Evolutionary conservation across 2,888 invertebrate genomes (phyloP), one percentile per base, ranked within the genome.

Genomic region (Apodemia hepburni): DNA sequence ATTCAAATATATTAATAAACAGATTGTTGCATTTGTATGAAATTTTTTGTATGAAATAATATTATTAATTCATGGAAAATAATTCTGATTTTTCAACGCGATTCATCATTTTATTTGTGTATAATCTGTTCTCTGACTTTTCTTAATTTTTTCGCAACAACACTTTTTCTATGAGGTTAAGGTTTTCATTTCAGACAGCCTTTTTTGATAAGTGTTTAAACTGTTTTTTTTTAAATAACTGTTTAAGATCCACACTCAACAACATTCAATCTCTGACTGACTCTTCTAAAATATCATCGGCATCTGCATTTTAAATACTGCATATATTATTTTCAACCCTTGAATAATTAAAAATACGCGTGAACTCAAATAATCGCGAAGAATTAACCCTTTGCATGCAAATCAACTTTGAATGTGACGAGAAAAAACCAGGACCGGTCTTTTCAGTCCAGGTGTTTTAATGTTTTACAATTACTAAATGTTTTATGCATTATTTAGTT

Each of bases 331-430:
- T 69, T 66, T 70, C 74, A 76, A 88, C 90, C 91, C 91, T 85
- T 88, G 88, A 85, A 91, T 88, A 91, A 91, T 91, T 91, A 91
- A 88, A 90, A 88, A 87, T 87, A 88, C 86, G 86, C 89, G 89
- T 84, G 87, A 84, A 85, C 80, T 77, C 82, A 86, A 87, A 90
- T 87, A 87, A 84, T 87, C 85, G 83, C 79, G 79, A 87, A 84
- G 87, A 85, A 78, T 89, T 88, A 89, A 89, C 90, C 91, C 91
- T 86, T 84, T 79, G 79, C 75, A 90, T 91, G 90, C 88, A 87
- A 89, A 91, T 89, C 75, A 80, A 78, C 68, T 68, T 69, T 74
- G 79, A 77, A 82, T 82, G 80, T 77, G 79, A 79, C 76, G 73
- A 72, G 61, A 74, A 76, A 77, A 76, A 84, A 81, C 82, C 80